Evolutionary conservation across 2,797 vertebrate species (phyloP).

Genomic region (Acanthis flammea): DNA sequence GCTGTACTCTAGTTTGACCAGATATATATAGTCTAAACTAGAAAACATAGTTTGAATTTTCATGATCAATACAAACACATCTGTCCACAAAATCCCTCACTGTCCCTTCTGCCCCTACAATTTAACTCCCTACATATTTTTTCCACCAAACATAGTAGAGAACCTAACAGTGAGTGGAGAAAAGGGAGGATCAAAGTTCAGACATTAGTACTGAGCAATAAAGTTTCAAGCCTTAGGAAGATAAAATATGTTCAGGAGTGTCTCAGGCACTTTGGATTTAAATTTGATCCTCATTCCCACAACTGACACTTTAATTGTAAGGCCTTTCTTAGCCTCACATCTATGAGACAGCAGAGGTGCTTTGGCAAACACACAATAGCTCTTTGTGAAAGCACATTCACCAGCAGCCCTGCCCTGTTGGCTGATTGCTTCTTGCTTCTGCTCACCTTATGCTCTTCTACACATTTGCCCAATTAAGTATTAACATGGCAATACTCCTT

Average conservation of each 20-base stretch:
- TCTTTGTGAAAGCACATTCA: conserved; percentile 6
- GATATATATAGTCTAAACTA: neutral
- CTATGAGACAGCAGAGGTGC: neutral
- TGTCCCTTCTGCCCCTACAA: neutral
- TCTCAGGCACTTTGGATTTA: conserved; percentile 6
- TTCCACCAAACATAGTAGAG: neutral
- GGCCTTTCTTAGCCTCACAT: conserved; percentile 1
- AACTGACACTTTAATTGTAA: conserved; percentile 14
- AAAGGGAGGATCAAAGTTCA: neutral
- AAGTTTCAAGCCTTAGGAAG: neutral
- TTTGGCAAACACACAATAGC: conserved; percentile 51
- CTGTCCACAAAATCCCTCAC: neutral
- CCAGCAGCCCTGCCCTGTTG: neutral
- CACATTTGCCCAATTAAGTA: neutral
- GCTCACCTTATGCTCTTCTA: neutral
- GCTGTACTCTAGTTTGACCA: neutral
- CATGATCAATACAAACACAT: neutral
- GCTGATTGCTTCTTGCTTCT: neutral
- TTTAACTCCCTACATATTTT: neutral
- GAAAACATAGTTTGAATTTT: neutral
- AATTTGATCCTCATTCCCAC: conserved; percentile 56
- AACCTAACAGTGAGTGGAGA: neutral
- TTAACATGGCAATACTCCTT: neutral
- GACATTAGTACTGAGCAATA: neutral
- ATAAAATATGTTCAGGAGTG: neutral